phyloP scores from a whole-genome alignment of 2,888 invertebrate genomes.

The Lamellibrachia columna region DNA sequence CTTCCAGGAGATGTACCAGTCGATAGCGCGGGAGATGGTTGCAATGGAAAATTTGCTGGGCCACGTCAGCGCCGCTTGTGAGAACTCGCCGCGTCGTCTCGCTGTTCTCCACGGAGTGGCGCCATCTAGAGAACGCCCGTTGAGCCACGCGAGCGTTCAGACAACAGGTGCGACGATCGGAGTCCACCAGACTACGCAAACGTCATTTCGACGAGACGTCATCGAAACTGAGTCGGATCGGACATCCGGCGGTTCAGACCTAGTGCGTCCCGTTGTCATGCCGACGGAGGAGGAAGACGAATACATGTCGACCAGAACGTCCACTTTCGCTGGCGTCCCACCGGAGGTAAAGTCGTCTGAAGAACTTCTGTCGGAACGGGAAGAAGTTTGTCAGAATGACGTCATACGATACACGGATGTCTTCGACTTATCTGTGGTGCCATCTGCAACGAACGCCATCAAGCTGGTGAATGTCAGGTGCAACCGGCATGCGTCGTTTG shows the following conservation, averaged over 20 bases:
- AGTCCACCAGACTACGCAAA: background rate
- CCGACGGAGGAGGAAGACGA: background rate
- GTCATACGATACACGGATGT: background rate
- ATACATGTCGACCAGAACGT: background rate
- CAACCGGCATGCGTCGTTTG: background rate
- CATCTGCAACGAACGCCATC: background rate
- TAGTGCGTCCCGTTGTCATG: background rate
- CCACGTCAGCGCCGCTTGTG: background rate
- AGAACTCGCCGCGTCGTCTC: background rate
- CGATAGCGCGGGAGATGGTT: background rate
- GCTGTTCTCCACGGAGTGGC: background rate
- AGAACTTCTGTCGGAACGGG: background rate
- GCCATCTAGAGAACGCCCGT: background rate
- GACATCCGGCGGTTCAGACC: background rate
- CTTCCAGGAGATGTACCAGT: background rate
- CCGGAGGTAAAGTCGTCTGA: background rate
- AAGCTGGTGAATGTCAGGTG: background rate
- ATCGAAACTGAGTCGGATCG: background rate
- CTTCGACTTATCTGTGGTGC: background rate
- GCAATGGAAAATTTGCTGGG: background rate
- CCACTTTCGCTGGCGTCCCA: background rate
- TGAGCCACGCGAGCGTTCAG: background rate
- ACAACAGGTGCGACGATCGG: background rate
- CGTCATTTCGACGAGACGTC: background rate
- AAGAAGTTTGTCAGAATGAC: background rate